Evolutionary conservation across 2,888 invertebrate species (phyloP).

Genomic region (Panopea generosa): DNA sequence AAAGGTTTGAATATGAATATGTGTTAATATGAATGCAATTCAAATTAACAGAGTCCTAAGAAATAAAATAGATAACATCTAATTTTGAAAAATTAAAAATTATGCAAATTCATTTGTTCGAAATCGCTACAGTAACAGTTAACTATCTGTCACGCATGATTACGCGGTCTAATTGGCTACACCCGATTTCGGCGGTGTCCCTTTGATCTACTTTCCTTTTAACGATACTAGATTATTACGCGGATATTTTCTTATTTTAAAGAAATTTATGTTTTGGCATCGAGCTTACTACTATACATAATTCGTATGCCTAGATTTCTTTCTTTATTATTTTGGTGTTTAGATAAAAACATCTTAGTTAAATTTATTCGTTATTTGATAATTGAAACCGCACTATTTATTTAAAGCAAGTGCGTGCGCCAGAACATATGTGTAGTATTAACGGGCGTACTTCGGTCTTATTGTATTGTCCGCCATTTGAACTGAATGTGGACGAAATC

Average conservation of each 20-base stretch:
- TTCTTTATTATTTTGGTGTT: no score
- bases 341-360: no score
- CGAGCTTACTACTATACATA: no score
- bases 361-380: neutral
- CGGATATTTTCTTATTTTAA: constrained; percentile 11
- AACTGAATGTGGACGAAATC: constrained; percentile 73
- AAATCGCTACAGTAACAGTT: neutral
- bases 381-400: constrained; percentile 53
- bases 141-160: constrained; percentile 31
- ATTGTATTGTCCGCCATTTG: constrained; percentile 83
- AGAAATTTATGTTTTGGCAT: neutral
- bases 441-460: constrained; percentile 77
- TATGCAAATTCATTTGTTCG: no score
- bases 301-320: no score
- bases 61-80: no score
- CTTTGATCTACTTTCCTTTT: constrained; percentile 68
- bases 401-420: constrained; percentile 69
- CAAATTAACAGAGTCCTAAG: no score
- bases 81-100: no score
- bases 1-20: no score
- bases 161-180: constrained; percentile 48
- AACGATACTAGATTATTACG: constrained; percentile 51
- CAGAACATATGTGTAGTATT: constrained; percentile 71
- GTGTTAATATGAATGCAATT: no score
- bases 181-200: constrained; percentile 62